Evolutionary conservation across 2,113 vertebrate genomes (phyloP), one percentile per base, ranked within the genome.

Genomic region (Zosterops lateralis): DNA sequence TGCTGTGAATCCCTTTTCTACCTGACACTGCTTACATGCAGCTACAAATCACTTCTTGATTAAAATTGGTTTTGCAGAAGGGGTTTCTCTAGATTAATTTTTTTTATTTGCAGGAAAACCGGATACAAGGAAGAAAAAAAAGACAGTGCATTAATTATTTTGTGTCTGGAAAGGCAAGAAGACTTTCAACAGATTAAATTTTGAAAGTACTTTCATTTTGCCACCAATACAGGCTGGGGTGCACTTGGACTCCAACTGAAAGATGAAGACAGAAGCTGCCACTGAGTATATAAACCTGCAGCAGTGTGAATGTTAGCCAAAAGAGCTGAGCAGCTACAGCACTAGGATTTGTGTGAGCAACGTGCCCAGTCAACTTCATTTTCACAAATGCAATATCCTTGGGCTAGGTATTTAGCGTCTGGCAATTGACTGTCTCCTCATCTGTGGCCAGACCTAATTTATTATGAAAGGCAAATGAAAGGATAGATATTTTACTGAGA

Each of bases 31-130:
- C 51, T 80, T 70, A 47, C 26, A 66, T 29, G 29, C n/a, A 83
- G n/a, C 50, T 64, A 87, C 79, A 85, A 95, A 88, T 92, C 64
- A 71, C 17, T 79, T 79, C 25, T 84, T 56, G 72, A 88, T 90
- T 83, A 86, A 95, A 94, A 88, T 86, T 42, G 44, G 18, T 77
- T 88, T 92, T 90, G 18, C 54, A 86, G 47, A 34, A 66, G 42
- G 20, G 9, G 20, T 90, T 26, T 7, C 6, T 80, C 64, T 83
- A 73, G 82, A 79, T 91, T 73, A 44, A 47, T 3, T 44, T 81
- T 62, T 85, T 82, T 62, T 36, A 61, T 87, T 85, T 83, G 42
- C 34, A 62, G 24, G 17, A 87, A 82, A 92, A 42, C 29, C 88
- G 20, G 32, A 76, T 80, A 51, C 51, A 86, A 93, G 64, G 26